A percentile compares a stretch with the other conserved stretches of the same genome.
Evolutionary conservation across 1,140 invertebrate genomes (phyloP).

Genomic region (Drosophila lini): DNA sequence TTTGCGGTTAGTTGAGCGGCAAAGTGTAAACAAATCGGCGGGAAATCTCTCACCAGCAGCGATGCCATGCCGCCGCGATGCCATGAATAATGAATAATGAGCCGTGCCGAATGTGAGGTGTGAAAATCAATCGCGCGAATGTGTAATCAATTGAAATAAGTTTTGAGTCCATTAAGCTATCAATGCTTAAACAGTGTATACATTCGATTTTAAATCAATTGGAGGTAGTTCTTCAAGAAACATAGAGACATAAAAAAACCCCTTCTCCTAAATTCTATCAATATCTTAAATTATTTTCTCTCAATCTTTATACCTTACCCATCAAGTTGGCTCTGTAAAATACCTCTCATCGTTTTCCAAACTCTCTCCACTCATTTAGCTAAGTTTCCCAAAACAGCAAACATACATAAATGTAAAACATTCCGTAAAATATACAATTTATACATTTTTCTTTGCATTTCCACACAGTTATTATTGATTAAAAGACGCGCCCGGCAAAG

Average conservation of each 20-base stretch:
- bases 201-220: background rate
- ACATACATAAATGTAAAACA: conserved; percentile 58
- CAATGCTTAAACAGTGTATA: background rate
- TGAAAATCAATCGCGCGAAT: conserved; percentile 12
- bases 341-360: background rate
- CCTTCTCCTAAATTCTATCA: too few species aligned
- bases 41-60: conserved; percentile 12
- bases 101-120: conserved; percentile 1
- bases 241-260: background rate
- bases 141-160: conserved; percentile 33
- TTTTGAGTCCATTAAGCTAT: conserved; percentile 15
- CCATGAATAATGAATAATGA: conserved; percentile 30
- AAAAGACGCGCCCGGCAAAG: background rate
- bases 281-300: background rate
- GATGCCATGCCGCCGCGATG: background rate
- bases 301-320: background rate
- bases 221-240: background rate
- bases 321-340: conserved; percentile 16
- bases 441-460: conserved; percentile 45
- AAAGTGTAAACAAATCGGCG: conserved; percentile 50
- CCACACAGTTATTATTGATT: conserved; percentile 32
- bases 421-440: conserved; percentile 46
- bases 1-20: conserved; percentile 38
- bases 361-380: conserved; percentile 33
- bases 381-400: conserved; percentile 40